These are phyloP conservation scores for Chamaea fasciata DNA, from an alignment of 2,113 vertebrate genomes.

Conservation along the genomic window DNA sequence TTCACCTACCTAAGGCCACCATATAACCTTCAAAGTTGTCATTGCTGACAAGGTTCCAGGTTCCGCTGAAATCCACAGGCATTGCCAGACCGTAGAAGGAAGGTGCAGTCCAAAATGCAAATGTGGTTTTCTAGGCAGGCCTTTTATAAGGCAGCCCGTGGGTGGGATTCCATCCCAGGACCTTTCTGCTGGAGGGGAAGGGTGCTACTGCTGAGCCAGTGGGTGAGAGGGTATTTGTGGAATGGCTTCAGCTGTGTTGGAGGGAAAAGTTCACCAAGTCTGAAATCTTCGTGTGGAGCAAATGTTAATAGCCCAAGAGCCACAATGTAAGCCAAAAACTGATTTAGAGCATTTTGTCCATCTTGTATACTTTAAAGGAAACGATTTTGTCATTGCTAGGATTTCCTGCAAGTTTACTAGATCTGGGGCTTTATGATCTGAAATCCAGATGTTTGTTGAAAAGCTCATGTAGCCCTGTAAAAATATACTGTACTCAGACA, in stretches of 20 bases:
- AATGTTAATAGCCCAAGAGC: constrained; percentile 42
- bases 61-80: constrained; percentile 79
- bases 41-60: constrained; percentile 84
- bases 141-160: constrained; percentile 6
- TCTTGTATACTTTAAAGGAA: background rate
- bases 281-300: constrained; percentile 38
- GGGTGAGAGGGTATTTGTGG: background rate
- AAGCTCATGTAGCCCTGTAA: background rate
- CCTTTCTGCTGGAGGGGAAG: background rate
- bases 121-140: background rate
- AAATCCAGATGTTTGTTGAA: background rate
- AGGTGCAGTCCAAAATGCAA: background rate
- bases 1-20: constrained; percentile 79
- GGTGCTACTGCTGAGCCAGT: background rate
- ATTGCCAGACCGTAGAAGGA: constrained; percentile 30
- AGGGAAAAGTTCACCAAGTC: constrained; percentile 52
- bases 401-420: background rate
- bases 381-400: background rate
- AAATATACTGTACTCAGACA: background rate
- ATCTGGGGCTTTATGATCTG: background rate
- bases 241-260: background rate
- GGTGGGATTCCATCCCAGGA: background rate
- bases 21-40: constrained; percentile 85
- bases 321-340: background rate
- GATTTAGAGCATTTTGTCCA: background rate